Evolutionary conservation across 2,113 vertebrate species (phyloP).

Genomic region (Amphiprion ocellaris): DNA sequence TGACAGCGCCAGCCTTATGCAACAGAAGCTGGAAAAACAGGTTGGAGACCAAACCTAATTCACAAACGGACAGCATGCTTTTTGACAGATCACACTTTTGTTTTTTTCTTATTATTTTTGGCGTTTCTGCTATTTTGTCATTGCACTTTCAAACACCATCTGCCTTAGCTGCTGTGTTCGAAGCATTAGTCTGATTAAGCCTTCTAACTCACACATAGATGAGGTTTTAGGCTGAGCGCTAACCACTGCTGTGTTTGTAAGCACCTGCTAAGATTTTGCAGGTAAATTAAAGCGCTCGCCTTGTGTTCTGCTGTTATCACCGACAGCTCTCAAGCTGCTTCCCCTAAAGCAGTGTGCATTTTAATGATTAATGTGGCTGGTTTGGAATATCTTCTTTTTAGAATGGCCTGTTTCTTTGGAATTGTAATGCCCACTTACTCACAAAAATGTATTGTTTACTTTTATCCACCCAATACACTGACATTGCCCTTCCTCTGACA

Average conservation of each 20-base stretch:
- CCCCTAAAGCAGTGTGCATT: neutral
- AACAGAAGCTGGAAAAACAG: slow-evolving; percentile 95
- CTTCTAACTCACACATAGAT: neutral
- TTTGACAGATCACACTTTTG: neutral
- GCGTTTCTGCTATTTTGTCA: neutral
- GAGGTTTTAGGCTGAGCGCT: neutral
- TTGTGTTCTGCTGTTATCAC: slow-evolving; percentile 9
- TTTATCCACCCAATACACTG: slow-evolving; percentile 11
- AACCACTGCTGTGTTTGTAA: too few species aligned
- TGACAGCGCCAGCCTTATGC: slow-evolving; percentile 89
- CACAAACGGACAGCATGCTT: neutral
- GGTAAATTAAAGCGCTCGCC: neutral
- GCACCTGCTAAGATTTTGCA: too few species aligned
- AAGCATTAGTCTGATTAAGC: neutral
- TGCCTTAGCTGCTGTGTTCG: neutral
- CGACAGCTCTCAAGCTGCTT: neutral
- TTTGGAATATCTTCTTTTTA: slow-evolving; percentile 14
- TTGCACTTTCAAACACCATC: neutral
- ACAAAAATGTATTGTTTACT: neutral
- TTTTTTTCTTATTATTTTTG: neutral
- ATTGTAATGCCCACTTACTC: too few species aligned
- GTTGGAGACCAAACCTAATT: slow-evolving; percentile 73
- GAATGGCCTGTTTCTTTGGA: neutral
- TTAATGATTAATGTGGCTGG: slow-evolving; percentile 9
- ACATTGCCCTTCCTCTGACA: neutral